phyloP scores from a whole-genome alignment of 2,888 invertebrate species.

The Trichacis sp. region DNA sequence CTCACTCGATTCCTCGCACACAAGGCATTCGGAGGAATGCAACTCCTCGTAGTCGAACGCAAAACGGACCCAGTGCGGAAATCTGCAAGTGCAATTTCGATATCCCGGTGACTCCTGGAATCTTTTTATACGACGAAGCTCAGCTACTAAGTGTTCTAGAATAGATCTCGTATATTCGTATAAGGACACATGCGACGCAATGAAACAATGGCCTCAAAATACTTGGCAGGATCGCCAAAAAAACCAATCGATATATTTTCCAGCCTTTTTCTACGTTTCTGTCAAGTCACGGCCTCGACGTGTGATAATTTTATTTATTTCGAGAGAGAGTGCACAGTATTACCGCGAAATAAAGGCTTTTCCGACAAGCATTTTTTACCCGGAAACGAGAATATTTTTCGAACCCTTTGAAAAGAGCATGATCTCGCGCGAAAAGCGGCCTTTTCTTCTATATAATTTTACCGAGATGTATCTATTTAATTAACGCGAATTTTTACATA shows the following conservation, averaged over 20 bases:
- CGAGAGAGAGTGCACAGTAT: slow-evolving; percentile 2
- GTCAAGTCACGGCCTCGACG: background rate
- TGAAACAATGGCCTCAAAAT: background rate
- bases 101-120: slow-evolving; percentile 30
- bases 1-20: slow-evolving; percentile 78
- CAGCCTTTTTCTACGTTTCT: background rate
- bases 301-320: slow-evolving; percentile 4
- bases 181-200: slow-evolving; percentile 8
- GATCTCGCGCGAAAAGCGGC: slow-evolving; percentile 19
- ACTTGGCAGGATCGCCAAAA: background rate
- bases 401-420: background rate
- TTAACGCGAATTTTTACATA: slow-evolving; percentile 57
- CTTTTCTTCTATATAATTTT: slow-evolving; percentile 61
- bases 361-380: background rate
- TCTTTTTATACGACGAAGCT: slow-evolving; percentile 29
- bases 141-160: slow-evolving; percentile 25
- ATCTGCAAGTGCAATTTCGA: slow-evolving; percentile 16
- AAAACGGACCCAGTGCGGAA: slow-evolving; percentile 52
- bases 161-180: slow-evolving; percentile 18
- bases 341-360: slow-evolving; percentile 3
- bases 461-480: slow-evolving; percentile 60
- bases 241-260: background rate
- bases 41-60: slow-evolving; percentile 60
- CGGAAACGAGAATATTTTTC: background rate
- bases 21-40: slow-evolving; percentile 63